Evolutionary conservation across 2,888 invertebrate species (phyloP).

Genomic region (Zootermopsis nevadensis): DNA sequence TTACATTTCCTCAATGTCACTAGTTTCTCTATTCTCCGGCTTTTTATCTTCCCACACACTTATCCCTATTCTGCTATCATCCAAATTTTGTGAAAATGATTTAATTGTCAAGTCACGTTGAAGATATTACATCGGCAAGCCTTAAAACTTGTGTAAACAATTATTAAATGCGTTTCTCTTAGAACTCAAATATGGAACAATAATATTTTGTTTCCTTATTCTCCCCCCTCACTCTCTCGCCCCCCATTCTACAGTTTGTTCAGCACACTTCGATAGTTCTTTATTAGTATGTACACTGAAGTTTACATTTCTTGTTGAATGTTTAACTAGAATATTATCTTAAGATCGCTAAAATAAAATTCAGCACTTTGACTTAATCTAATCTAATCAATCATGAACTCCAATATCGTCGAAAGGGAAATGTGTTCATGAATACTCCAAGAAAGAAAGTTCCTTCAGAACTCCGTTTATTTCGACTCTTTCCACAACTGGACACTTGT

Average conservation of each 20-base stretch:
- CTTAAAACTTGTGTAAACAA: constrained; percentile 22
- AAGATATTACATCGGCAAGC: background rate
- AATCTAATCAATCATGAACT: background rate
- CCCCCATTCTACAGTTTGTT: background rate
- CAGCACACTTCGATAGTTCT: background rate
- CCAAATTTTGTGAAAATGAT: constrained; percentile 30
- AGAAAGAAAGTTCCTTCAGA: too few species aligned
- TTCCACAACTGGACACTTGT: too few species aligned
- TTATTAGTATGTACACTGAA: background rate
- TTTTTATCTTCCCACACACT: too few species aligned
- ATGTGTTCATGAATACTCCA: too few species aligned
- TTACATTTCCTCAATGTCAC: too few species aligned
- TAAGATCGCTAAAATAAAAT: background rate
- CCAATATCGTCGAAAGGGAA: too few species aligned
- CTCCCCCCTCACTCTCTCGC: background rate
- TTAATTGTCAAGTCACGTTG: constrained; percentile 26
- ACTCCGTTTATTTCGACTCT: too few species aligned
- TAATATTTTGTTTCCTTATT: constrained; percentile 36
- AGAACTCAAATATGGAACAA: constrained; percentile 39
- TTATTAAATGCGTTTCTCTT: constrained; percentile 30
- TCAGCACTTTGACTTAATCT: background rate
- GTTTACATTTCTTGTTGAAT: constrained; percentile 18
- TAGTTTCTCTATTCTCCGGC: too few species aligned
- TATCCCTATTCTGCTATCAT: background rate
- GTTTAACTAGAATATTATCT: background rate